These are phyloP conservation scores for Accipiter cooperii DNA, from an alignment of 2,113 vertebrate genomes.

Conservation along the genomic window DNA sequence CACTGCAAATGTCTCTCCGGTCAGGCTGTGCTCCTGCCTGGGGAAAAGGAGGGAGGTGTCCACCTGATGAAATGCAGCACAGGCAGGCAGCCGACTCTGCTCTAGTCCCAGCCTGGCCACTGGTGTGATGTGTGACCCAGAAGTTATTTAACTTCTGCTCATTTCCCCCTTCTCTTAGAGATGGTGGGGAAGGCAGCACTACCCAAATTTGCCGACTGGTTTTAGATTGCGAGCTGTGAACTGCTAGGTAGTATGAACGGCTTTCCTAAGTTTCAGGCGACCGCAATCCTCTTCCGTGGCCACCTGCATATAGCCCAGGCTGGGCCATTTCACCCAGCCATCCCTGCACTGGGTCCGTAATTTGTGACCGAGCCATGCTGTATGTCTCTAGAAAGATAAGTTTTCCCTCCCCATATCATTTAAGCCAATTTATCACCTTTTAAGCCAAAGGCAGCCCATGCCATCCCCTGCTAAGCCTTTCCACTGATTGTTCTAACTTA, in stretches of 20 bases:
- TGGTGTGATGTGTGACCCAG: neutral
- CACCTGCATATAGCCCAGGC: rapidly evolving
- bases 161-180: neutral
- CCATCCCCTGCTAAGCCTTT: neutral
- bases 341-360: rapidly evolving
- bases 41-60: neutral
- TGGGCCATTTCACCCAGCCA: neutral
- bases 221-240: neutral
- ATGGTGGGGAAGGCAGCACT: neutral
- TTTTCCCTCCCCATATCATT: neutral
- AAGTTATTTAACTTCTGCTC: neutral
- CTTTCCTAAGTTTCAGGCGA: neutral
- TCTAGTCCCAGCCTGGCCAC: neutral
- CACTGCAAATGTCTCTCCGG: neutral
- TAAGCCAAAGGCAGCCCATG: neutral
- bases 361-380: neutral
- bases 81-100: neutral
- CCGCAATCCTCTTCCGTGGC: neutral
- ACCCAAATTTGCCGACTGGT: neutral
- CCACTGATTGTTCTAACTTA: neutral
- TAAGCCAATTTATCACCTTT: neutral
- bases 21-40: neutral
- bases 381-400: neutral
- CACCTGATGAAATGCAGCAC: neutral
- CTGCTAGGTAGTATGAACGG: neutral